Evolutionary conservation across 2,113 vertebrate genomes (phyloP), one percentile per base, ranked within the genome.

Genomic region (Suncus etruscus): DNA sequence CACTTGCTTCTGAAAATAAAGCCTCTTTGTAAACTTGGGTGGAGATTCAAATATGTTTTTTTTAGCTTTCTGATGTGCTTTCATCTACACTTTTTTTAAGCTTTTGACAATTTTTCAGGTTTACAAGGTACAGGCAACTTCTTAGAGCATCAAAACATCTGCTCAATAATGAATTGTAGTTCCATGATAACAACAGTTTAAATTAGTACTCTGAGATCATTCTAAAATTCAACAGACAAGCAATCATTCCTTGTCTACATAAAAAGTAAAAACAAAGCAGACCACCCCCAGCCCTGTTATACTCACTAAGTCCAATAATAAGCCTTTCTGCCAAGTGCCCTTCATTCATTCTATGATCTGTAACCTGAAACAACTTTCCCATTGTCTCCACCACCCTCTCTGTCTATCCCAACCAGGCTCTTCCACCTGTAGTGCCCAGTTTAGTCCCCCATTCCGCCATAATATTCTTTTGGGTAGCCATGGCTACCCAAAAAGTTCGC

Each of bases 161-260:
- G 48, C 66, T 32, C 18, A 24, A 87, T 45, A 89, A 86, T 70
- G 45, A 90, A 78, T 47, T 89, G 32, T 79, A 58, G 10, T 92
- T 84, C 73, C 54, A 95, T 12, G 73, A 83, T 88, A 93, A 22
- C 22, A 83, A 91, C 81, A 79, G 48, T 82, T 72, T 87, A 92
- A 77, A 89, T 89, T 58, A 93, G 54, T 1, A 14, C 91, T 89
- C 4, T 89, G 50, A 95, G 50, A 91, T 48, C 70, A 86, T 77
- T 80, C 63, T 58, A 77, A 92, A 94, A 87, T 32, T 8, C 73
- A 93, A 27, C 18, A 25, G 14, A 47, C 69, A 86, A 91, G 75
- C 25, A 87, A 70, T 86, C 74, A 70, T 90, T 90, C 24, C 31
- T 90, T 93, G 63, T 76, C 58, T 83, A 66, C 27, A 80, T 61